A percentile compares a stretch with the other conserved stretches of the same genome.
These are phyloP conservation scores for Amphilophus citrinellus DNA, from an alignment of 2,113 vertebrate genomes.

Conservation along the genomic window DNA sequence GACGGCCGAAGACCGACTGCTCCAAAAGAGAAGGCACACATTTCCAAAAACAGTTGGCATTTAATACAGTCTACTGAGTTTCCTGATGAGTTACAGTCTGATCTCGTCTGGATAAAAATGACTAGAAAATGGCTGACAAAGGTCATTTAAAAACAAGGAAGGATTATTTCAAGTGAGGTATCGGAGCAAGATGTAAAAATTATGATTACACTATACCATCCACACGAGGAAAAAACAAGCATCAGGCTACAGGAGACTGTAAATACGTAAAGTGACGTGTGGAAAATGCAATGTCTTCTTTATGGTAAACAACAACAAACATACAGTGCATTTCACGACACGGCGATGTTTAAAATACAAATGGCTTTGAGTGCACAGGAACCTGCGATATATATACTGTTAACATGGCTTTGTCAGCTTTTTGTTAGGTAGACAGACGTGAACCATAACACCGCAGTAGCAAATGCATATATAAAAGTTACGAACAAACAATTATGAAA, in stretches of 20 bases:
- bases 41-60: conserved; percentile 75
- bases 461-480: conserved; percentile 59
- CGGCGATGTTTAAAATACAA: conserved; percentile 68
- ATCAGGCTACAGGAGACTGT: conserved; percentile 26
- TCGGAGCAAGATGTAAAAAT: conserved; percentile 61
- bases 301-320: conserved; percentile 58
- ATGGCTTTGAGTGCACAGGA: conserved; percentile 71
- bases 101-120: conserved; percentile 70
- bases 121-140: conserved; percentile 72
- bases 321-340: conserved; percentile 65
- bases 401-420: conserved; percentile 70
- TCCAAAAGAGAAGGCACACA: conserved; percentile 78
- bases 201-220: conserved; percentile 25
- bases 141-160: conserved; percentile 59
- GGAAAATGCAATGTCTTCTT: conserved; percentile 54
- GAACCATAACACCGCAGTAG: conserved; percentile 39
- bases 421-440: conserved; percentile 63
- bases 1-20: conserved; percentile 55
- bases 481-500: conserved; percentile 10
- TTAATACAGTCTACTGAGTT: conserved; percentile 69
- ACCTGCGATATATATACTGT: conserved; percentile 64
- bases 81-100: conserved; percentile 70
- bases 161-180: conserved; percentile 72
- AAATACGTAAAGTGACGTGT: conserved; percentile 61
- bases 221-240: conserved; percentile 46